Evolutionary conservation across 92 coral and sea anemone species (phyloP).

Genomic region (Pocillopora meandrina): DNA sequence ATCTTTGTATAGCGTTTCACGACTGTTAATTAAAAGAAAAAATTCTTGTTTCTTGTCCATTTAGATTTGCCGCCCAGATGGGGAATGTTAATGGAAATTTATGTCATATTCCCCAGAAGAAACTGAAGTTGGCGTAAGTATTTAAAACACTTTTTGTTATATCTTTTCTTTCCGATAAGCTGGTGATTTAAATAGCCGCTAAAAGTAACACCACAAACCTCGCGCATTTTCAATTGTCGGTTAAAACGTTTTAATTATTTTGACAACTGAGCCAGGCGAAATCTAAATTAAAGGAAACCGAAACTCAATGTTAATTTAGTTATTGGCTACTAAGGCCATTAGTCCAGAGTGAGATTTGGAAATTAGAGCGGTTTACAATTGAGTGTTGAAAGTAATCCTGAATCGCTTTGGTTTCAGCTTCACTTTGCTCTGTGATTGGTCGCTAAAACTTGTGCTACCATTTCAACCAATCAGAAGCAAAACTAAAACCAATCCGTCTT

Average conservation of each 20-base stretch:
- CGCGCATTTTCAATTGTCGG: neutral
- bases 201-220: neutral
- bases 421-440: too few species aligned
- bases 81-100: constrained; percentile 21
- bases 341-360: neutral
- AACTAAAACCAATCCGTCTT: too few species aligned
- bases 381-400: too few species aligned
- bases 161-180: neutral
- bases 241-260: neutral
- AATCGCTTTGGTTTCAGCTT: too few species aligned
- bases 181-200: neutral
- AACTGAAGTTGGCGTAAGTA: constrained; percentile 37
- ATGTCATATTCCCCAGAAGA: constrained; percentile 39
- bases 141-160: neutral
- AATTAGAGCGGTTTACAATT: neutral
- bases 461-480: too few species aligned
- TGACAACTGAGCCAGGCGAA: neutral
- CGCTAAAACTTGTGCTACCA: too few species aligned
- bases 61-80: constrained; percentile 38
- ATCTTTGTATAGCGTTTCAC: neutral
- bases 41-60: neutral
- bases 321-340: neutral
- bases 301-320: neutral
- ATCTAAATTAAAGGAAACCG: neutral
- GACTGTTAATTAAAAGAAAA: neutral